Evolutionary conservation across 2,888 invertebrate genomes (phyloP), one percentile per base, ranked within the genome.

Genomic region (Eristalis intricaria): DNA sequence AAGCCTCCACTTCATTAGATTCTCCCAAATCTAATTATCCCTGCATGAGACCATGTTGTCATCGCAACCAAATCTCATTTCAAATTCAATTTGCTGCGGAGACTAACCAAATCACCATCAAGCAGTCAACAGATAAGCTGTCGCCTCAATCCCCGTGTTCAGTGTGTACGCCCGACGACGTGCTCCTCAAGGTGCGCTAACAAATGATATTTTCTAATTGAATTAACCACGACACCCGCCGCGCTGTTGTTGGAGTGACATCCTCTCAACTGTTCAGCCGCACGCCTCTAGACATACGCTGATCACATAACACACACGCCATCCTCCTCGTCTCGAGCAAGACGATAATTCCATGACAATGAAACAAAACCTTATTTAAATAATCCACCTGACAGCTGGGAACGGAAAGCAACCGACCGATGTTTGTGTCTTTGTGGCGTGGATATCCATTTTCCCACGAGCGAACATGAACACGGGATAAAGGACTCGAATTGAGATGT

Each of bases 81-180:
- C 60, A 60, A 71, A 61, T 64, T 78, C 66, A 64, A 75, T 81
- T 74, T 81, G 58, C 65, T 61, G 1, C 35, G 19, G 23, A 69
- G 65, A 75, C 56, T 69, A 63, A 58, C 76, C 32, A 76, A 82
- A 71, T 82, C 75, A 70, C 22, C 77, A 77, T 71, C 29, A 61
- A 58, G 26, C 66, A 82, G 76, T 76, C n/a, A 23, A 26, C 56
- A 4, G 32, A 50, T 74, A 58, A 75, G 58, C 50, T 19, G 50
- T 50, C 19, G 50, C 4, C 19, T 19, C 50, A 7, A 8, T 19
- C 19, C 8, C 43, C 43, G 22, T 7, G 60, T 60, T 60, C 43
- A 43, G 40, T 22, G 23, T 58, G 58, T 23, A 15, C n/a, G n/a
- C n/a, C n/a, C n/a, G n/a, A n/a, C 13, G 50, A 11, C 5, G 13